A percentile compares a stretch with the other conserved stretches of the same genome.
phyloP scores from a whole-genome alignment of 2,113 vertebrate genomes.

The Spea multiplicata region DNA sequence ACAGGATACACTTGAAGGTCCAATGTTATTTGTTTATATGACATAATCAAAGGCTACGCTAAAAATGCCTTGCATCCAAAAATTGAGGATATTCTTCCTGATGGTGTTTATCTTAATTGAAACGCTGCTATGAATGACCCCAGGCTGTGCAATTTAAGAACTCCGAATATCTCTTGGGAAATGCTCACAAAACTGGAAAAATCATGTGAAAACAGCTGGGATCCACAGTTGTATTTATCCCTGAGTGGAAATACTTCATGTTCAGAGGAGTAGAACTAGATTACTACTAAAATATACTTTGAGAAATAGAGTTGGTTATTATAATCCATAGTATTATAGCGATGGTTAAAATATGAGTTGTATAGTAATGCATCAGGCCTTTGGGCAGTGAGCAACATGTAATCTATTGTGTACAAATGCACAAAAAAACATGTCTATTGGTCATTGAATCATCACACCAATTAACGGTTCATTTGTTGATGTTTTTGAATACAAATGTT shows the following conservation, averaged over 20 bases:
- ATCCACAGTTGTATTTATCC: conserved; percentile 10
- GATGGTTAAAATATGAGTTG: no score
- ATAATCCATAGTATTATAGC: background rate
- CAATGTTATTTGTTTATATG: conserved; percentile 44
- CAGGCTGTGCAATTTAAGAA: conserved; percentile 40
- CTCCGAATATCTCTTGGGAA: conserved; percentile 15
- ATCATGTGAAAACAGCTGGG: conserved; percentile 26
- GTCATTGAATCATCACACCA: no score
- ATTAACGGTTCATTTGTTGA: no score
- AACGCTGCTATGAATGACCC: conserved; percentile 39
- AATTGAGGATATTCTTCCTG: conserved; percentile 43
- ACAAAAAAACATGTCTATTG: no score
- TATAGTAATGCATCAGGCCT: no score
- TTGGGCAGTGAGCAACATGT: no score
- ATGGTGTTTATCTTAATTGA: conserved; percentile 48
- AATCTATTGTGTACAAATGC: no score
- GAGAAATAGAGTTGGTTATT: background rate
- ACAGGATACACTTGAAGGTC: conserved; percentile 44
- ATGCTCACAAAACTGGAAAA: conserved; percentile 11
- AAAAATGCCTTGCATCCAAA: conserved; percentile 37
- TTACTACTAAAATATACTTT: background rate
- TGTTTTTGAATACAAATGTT: no score
- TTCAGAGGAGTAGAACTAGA: background rate
- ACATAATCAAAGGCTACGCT: conserved; percentile 38
- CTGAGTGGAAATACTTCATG: conserved; percentile 1